Base-by-base conservation (phyloP, 2,888 invertebrate genomes). In the Hemithea aestivaria region DNA sequence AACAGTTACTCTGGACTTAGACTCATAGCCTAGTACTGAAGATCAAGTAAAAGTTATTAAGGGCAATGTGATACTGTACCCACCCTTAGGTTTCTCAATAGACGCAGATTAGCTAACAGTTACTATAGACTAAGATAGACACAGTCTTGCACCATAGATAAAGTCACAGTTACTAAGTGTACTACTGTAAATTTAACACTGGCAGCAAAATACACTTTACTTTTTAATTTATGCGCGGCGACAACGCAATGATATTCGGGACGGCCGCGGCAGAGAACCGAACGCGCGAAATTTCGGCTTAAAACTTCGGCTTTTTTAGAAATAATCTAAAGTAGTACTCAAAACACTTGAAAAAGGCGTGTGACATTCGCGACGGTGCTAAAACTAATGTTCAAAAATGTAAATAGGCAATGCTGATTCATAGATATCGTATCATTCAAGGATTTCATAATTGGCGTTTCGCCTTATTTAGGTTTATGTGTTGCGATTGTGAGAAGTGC, bases 381-480 rank as follows among this genome's bases (percentile, higher is more conserved):
- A 33, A 37, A 33, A 9, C 33, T 23, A 34, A 33, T 42, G 32
- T 9, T 35, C 26, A 27, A 31, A 27, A 22, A 29, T 20, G 6
- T 20, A 27, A 26, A 32, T 20, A 20, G 20, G 24, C 29, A 24
- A 28, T 20, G 9, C 23, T 32, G 27, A 31, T 20, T n/a, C 2
- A 9, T 24, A 25, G 36, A 33, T 37, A 4, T 33, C 26, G 33
- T 42, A 42, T 42, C 41, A 29, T 36, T 35, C 36, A 37, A 37
- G 41, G 41, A 42, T 29, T n/a, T 27, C 24, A 20, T 35, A 24
- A 32, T 31, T 28, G 41, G 26, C 36, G 25, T 26, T 32, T 41
- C 7, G 11, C 28, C n/a, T 25, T 36, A 33, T 33, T 33, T 5
- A 25, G 20, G 7, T 20, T 9, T 7, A 28, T 10, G 20, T 24